Conservation (phyloP, 2,113 vertebrate genomes). For the Panthera uncia region DNA sequence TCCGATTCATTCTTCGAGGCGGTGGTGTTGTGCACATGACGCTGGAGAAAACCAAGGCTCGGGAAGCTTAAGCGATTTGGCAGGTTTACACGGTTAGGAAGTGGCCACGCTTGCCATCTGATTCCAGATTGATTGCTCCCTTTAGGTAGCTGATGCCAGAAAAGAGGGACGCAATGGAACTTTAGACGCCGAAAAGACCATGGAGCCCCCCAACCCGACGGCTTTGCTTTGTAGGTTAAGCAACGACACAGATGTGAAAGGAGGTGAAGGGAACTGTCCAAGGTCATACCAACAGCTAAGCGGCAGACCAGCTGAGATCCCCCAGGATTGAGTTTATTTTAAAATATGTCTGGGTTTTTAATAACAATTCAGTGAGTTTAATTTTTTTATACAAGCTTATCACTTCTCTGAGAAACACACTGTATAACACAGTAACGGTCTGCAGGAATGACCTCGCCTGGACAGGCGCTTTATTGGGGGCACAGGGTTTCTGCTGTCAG, state of each 20-base stretch:
- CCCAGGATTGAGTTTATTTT: background rate
- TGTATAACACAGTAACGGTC: fast-evolving
- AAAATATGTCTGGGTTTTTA: background rate
- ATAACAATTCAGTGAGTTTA: background rate
- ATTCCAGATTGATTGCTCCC: background rate
- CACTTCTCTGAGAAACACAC: background rate
- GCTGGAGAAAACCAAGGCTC: background rate
- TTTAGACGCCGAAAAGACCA: background rate
- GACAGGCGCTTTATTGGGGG: background rate
- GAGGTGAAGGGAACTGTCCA: background rate
- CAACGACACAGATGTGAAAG: background rate
- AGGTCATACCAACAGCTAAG: background rate
- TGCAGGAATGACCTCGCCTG: background rate
- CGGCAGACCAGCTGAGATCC: background rate
- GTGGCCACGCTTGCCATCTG: background rate
- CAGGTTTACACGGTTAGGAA: background rate
- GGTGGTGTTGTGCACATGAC: background rate
- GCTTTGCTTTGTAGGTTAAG: background rate
- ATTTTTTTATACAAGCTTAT: background rate
- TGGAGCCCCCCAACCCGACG: too few species aligned
- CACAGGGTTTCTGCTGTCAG: background rate
- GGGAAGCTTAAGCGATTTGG: background rate
- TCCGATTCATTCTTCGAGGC: background rate
- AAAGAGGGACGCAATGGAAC: background rate
- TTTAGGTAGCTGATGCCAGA: background rate